Evolutionary conservation across 2,797 vertebrate species (phyloP).

Genomic region (Sebastes hubbsi): DNA sequence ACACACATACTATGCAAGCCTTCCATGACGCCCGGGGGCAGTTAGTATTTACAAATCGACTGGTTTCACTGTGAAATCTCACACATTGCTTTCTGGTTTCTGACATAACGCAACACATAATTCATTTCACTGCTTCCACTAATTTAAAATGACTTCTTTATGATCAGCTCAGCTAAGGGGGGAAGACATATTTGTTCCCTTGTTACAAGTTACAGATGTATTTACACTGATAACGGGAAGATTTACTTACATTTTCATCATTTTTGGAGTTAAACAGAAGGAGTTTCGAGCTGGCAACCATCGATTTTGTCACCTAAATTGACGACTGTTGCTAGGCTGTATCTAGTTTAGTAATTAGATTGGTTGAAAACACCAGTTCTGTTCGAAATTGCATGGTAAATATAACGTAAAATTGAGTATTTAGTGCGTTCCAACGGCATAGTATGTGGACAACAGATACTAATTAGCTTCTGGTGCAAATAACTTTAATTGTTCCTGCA

Average conservation of each 20-base stretch:
- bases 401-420: no score
- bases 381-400: no score
- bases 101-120: conserved; percentile 38
- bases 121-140: conserved; percentile 31
- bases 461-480: no score
- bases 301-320: no score
- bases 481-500: no score
- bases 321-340: no score
- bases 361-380: no score
- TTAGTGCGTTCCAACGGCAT: no score
- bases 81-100: conserved; percentile 31
- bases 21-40: conserved; percentile 42
- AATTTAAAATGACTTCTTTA: conserved; percentile 7
- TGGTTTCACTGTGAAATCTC: conserved; percentile 52
- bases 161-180: background rate
- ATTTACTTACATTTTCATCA: background rate
- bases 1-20: conserved; percentile 12
- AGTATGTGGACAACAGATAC: no score
- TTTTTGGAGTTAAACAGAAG: no score
- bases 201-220: background rate
- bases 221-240: background rate
- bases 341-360: no score
- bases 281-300: no score
- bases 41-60: conserved; percentile 65
- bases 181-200: background rate